These are phyloP conservation scores for Aricia artaxerxes DNA, from an alignment of 2,888 invertebrate genomes.

Conservation along the genomic window DNA sequence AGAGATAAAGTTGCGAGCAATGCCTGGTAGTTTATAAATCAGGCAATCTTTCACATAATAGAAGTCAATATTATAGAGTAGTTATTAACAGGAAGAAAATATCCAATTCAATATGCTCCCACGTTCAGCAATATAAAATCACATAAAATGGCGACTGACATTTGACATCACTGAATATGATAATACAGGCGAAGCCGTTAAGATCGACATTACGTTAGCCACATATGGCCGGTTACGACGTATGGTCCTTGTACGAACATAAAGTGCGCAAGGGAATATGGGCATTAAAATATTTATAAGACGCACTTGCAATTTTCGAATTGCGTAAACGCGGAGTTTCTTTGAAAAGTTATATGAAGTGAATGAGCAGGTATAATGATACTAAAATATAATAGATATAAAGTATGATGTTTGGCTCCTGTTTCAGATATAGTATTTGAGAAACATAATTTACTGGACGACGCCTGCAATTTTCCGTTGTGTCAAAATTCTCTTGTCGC, in stretches of 20 bases:
- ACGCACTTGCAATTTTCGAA: conserved; percentile 13
- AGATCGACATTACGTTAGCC: conserved; percentile 53
- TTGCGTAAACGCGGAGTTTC: conserved; percentile 6
- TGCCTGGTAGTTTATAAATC: neutral
- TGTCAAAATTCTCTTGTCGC: too few relatives aligned
- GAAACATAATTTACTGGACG: too few relatives aligned
- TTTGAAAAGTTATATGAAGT: neutral
- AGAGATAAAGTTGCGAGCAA: neutral
- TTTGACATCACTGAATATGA: conserved; percentile 39
- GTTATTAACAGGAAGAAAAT: conserved; percentile 25
- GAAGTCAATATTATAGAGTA: neutral
- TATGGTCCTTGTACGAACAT: conserved; percentile 35
- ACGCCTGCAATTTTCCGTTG: too few relatives aligned
- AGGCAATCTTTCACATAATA: neutral
- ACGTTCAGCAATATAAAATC: conserved; percentile 14
- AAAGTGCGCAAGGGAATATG: conserved; percentile 27
- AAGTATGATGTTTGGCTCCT: neutral
- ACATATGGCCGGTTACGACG: conserved; percentile 43
- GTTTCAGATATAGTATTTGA: too few relatives aligned
- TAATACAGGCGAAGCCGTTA: conserved; percentile 36
- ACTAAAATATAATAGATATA: neutral
- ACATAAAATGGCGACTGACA: conserved; percentile 33
- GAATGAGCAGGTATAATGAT: neutral
- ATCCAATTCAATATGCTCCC: conserved; percentile 18
- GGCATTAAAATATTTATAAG: conserved; percentile 14